Percentiles rank a stretch among this genome's conserved stretches.
phyloP scores from a whole-genome alignment of 2,113 vertebrate genomes.

The Meleagris gallopavo region DNA sequence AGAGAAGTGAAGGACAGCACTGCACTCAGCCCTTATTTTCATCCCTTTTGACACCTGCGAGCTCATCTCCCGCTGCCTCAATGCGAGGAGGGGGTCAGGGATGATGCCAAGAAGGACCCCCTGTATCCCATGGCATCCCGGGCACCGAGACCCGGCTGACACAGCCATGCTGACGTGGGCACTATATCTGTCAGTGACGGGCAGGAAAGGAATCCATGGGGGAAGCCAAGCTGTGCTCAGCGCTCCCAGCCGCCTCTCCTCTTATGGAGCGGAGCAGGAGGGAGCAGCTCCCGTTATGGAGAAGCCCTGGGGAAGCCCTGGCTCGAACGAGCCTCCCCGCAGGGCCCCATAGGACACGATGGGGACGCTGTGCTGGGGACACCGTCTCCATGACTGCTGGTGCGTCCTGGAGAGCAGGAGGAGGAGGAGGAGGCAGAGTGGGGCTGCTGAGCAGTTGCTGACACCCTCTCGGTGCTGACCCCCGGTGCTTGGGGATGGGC shows the following conservation, averaged over 20 bases:
- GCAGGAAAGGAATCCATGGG: slow-evolving; percentile 49
- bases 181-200: slow-evolving; percentile 63
- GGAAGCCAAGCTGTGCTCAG: slow-evolving; percentile 44
- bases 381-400: not conserved
- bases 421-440: not conserved
- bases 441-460: not conserved
- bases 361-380: not conserved
- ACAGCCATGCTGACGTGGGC: not conserved
- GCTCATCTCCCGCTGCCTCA: not conserved
- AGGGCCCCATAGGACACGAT: not conserved
- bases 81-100: not conserved
- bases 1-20: not conserved
- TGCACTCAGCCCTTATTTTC: not conserved
- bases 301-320: slow-evolving; percentile 57
- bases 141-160: rapidly evolving
- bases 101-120: not conserved
- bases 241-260: slow-evolving; percentile 35
- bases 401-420: not conserved
- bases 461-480: not conserved
- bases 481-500: not conserved
- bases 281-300: slow-evolving; percentile 67
- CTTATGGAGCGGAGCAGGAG: slow-evolving; percentile 68
- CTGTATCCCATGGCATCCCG: rapidly evolving
- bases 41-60: not conserved
- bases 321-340: not conserved